Percentiles rank a stretch among this genome's conserved stretches.
Evolutionary conservation across 2,113 vertebrate genomes (phyloP).

Genomic region (Danionella cerebrum): DNA sequence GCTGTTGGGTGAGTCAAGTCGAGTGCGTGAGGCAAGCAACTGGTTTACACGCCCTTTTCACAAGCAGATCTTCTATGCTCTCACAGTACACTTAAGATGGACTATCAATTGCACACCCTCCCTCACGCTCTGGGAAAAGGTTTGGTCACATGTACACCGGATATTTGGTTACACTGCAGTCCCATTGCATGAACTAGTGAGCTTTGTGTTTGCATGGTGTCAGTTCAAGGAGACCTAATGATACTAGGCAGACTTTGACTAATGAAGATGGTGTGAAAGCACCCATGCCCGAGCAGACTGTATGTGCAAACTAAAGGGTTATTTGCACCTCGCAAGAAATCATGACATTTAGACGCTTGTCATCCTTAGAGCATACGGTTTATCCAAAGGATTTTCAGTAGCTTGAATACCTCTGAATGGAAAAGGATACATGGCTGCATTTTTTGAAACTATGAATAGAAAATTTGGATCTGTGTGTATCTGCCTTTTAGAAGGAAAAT

Average conservation of each 20-base stretch:
- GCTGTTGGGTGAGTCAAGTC: slow-evolving; percentile 66
- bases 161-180: slow-evolving; percentile 1
- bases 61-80: slow-evolving; percentile 14
- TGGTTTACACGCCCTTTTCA: slow-evolving; percentile 55
- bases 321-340: not conserved
- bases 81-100: not conserved
- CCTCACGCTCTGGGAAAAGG: slow-evolving; percentile 7
- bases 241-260: slow-evolving; percentile 6
- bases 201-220: slow-evolving; percentile 3
- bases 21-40: slow-evolving; percentile 46
- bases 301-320: slow-evolving; percentile 13
- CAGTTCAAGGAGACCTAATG: not conserved
- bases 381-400: not conserved
- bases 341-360: slow-evolving; percentile 8
- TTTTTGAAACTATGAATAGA: too few species aligned
- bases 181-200: not conserved
- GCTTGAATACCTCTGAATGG: not conserved
- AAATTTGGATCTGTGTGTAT: too few species aligned
- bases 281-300: not conserved
- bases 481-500: too few species aligned
- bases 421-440: slow-evolving; percentile 9
- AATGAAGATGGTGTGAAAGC: slow-evolving; percentile 20
- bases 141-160: not conserved
- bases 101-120: slow-evolving; percentile 19
- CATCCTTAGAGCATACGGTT: not conserved